Conservation (phyloP, 1,140 invertebrate genomes). For the Drosophila suzukii region DNA sequence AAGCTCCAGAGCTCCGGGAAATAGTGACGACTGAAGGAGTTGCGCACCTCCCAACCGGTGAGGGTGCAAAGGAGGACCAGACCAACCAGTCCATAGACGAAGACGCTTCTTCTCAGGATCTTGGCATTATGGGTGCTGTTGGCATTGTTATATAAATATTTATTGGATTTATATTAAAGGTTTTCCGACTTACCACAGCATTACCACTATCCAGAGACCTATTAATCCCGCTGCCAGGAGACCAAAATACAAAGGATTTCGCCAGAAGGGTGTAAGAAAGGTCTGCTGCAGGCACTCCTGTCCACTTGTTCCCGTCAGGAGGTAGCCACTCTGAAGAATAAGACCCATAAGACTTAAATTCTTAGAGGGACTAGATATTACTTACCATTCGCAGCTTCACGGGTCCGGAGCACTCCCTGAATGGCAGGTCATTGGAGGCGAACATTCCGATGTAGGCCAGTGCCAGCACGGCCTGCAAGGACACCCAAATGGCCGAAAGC, state of each 20-base stretch:
- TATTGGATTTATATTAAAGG: neutral
- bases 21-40: conserved; percentile 67
- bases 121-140: conserved; percentile 80
- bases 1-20: conserved; percentile 79
- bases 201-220: conserved; percentile 80
- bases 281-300: conserved; percentile 80
- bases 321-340: conserved; percentile 64
- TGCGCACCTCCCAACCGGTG: conserved; percentile 81
- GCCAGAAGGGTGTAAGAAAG: conserved; percentile 82
- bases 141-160: neutral
- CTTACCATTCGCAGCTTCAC: conserved; percentile 66
- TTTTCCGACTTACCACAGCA: conserved; percentile 75
- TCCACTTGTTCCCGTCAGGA: conserved; percentile 63
- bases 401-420: conserved; percentile 76
- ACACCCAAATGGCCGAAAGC: conserved; percentile 82
- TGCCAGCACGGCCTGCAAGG: conserved; percentile 79
- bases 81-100: conserved; percentile 72
- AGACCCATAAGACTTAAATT: neutral
- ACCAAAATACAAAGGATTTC: conserved; percentile 80
- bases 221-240: conserved; percentile 77
- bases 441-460: conserved; percentile 82
- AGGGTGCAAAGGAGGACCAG: conserved; percentile 67
- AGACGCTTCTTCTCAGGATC: conserved; percentile 73
- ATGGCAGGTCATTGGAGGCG: conserved; percentile 71
- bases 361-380: neutral